Conservation (phyloP, 2,888 invertebrate genomes). For the Drosophila testacea region DNA sequence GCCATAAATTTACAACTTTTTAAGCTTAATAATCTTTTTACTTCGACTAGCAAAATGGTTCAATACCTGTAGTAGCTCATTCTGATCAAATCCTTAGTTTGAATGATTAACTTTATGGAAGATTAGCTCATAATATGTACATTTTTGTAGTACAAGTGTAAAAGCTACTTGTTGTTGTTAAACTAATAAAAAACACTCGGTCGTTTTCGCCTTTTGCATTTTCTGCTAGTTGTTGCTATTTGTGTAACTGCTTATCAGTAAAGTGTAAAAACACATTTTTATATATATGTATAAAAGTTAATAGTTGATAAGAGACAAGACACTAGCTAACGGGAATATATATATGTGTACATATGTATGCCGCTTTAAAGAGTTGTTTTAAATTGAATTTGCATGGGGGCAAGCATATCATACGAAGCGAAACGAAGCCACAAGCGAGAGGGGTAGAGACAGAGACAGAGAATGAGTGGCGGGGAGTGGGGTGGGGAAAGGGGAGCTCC, state of each 20-base stretch:
- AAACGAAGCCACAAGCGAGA: constrained; percentile 29
- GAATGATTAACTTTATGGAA: no score
- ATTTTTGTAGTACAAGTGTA: no score
- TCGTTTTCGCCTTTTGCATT: constrained; percentile 22
- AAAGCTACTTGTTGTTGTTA: background rate
- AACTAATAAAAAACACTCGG: constrained; percentile 35
- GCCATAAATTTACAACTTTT: no score
- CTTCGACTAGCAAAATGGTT: no score
- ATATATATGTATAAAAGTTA: constrained; percentile 14
- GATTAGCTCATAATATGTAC: no score
- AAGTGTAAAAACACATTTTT: background rate
- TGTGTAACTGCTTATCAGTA: constrained; percentile 52
- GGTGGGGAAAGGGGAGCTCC: background rate
- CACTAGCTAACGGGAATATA: constrained; percentile 25
- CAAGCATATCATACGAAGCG: constrained; percentile 39
- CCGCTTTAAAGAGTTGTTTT: constrained; percentile 43
- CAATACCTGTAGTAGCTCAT: no score
- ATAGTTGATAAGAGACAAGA: constrained; percentile 49
- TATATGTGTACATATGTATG: constrained; percentile 5
- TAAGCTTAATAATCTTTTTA: no score
- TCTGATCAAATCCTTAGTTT: no score
- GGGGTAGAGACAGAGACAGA: background rate
- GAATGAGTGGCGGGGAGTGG: no score
- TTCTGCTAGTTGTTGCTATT: constrained; percentile 41
- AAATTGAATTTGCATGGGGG: constrained; percentile 56